These are phyloP conservation scores for Enteromius trimaculatus DNA, from an alignment of 2,797 vertebrate genomes.

Conservation along the genomic window DNA sequence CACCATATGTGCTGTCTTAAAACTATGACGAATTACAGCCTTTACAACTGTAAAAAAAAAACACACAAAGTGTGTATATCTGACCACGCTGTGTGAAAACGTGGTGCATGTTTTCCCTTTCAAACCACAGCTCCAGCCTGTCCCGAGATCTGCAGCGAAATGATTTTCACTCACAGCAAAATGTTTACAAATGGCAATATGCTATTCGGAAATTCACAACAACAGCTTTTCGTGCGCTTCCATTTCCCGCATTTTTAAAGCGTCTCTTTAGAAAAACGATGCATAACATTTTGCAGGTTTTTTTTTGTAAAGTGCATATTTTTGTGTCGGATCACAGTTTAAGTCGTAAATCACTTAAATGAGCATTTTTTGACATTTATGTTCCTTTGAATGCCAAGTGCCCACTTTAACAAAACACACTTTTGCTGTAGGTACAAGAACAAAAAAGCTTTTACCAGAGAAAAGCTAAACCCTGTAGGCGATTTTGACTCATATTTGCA, in stretches of 20 bases:
- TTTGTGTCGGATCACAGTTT: slow-evolving; percentile 11
- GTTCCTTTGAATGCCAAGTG: not conserved
- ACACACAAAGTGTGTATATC: slow-evolving; percentile 26
- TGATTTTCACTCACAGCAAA: not conserved
- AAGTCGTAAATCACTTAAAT: not conserved
- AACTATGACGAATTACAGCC: slow-evolving; percentile 42
- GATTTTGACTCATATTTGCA: slow-evolving; percentile 15
- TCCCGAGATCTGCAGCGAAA: slow-evolving; percentile 2
- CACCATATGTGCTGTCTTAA: slow-evolving; percentile 19
- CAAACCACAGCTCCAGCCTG: slow-evolving; percentile 8
- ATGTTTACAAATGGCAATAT: not conserved
- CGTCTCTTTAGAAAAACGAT: not conserved
- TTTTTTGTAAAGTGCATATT: not conserved
- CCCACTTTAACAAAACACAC: slow-evolving; percentile 15
- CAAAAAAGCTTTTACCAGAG: slow-evolving; percentile 6
- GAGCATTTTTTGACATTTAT: slow-evolving; percentile 13
- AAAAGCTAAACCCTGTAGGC: slow-evolving; percentile 11
- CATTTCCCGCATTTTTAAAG: not conserved
- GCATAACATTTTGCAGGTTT: not conserved
- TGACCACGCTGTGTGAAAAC: slow-evolving; percentile 21
- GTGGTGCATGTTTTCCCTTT: slow-evolving; percentile 29
- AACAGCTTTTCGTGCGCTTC: not conserved
- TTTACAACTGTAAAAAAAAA: slow-evolving; percentile 11
- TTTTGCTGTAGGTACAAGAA: not conserved
- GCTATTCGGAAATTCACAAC: not conserved